Evolutionary conservation across 2,888 invertebrate species (phyloP).

Genomic region (Alviniconcha strummeri): DNA sequence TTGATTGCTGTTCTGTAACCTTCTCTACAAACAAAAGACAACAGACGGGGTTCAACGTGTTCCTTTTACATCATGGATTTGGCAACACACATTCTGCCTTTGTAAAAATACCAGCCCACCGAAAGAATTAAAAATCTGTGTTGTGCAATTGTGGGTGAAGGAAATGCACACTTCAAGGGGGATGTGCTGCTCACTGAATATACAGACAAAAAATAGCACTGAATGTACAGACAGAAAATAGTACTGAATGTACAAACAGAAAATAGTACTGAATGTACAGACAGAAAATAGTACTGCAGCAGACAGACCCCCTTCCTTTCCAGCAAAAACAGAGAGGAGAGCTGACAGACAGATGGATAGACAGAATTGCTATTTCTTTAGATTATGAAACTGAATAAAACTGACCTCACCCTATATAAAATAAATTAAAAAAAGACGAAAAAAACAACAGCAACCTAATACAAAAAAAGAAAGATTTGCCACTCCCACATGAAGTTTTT

Average conservation of each 20-base stretch:
- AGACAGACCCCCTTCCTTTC: not conserved
- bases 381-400: not conserved
- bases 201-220: no score
- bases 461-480: not conserved
- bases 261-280: not conserved
- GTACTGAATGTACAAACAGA: not conserved
- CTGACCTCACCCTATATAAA: not conserved
- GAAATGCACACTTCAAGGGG: no score
- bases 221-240: no score
- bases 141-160: no score
- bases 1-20: conserved; percentile 10
- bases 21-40: conserved; percentile 10
- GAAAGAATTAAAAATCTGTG: no score
- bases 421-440: not conserved
- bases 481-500: no score
- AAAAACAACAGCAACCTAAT: not conserved
- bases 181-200: no score
- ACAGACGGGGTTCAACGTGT: not conserved
- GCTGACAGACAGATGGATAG: no score
- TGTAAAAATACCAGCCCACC: no score
- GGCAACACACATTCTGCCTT: no score
- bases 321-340: not conserved
- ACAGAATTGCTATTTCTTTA: no score
- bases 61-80: no score
- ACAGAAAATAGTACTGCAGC: not conserved